phyloP scores from a whole-genome alignment of 2,113 vertebrate species.

The Chaetura pelagica region DNA sequence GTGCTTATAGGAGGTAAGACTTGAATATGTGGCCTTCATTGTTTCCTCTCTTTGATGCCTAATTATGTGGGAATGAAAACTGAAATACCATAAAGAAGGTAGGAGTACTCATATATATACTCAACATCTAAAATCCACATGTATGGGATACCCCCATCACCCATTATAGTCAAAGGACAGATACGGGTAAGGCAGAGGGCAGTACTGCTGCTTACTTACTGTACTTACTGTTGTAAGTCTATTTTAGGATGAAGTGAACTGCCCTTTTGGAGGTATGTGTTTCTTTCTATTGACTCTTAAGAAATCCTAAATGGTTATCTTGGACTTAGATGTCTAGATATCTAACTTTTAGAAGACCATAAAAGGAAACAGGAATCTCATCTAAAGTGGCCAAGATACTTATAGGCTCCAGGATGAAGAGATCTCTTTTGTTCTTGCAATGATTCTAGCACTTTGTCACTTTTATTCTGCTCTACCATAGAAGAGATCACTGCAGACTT shows the following conservation, averaged over 20 bases:
- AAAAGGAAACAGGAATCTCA: neutral
- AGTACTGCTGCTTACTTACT: too few species aligned
- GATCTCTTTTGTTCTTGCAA: neutral
- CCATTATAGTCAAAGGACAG: neutral
- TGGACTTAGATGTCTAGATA: neutral
- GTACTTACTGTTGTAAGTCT: too few species aligned
- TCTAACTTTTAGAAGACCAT: neutral
- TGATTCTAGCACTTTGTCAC: conserved; percentile 2
- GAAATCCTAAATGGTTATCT: neutral
- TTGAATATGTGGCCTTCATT: neutral
- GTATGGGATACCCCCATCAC: neutral
- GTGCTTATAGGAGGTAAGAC: neutral
- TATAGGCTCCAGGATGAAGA: neutral
- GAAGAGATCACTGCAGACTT: conserved; percentile 42
- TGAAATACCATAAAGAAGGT: neutral
- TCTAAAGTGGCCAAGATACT: conserved; percentile 4
- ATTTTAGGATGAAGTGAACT: neutral
- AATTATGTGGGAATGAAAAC: neutral
- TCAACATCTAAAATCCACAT: neutral
- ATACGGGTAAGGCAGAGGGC: neutral
- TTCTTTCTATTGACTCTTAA: neutral
- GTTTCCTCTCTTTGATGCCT: neutral
- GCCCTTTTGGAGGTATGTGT: neutral
- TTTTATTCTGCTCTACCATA: conserved; percentile 15
- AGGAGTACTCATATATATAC: neutral